These are phyloP conservation scores for Serripes groenlandicus DNA, from an alignment of 2,888 invertebrate genomes.

Conservation along the genomic window DNA sequence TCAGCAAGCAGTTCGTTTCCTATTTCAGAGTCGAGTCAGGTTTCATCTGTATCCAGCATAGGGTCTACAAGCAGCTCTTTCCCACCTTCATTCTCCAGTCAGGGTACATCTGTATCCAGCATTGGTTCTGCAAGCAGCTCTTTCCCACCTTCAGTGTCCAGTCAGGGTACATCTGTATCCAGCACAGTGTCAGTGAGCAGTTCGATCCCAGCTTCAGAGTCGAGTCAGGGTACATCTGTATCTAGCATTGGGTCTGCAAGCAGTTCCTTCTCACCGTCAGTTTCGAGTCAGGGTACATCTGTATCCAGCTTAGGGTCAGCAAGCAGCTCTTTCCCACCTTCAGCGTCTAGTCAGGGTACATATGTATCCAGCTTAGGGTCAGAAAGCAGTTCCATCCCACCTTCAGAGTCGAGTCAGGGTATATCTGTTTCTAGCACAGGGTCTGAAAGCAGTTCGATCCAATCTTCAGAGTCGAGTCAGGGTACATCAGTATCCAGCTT, in stretches of 20 bases:
- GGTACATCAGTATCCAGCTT: background rate
- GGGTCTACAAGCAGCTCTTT: no score
- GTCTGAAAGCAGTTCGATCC: background rate
- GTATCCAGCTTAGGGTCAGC: background rate
- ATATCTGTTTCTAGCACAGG: background rate
- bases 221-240: background rate
- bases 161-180: background rate
- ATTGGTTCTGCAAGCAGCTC: no score
- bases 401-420: background rate
- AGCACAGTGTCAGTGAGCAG: background rate
- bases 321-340: background rate
- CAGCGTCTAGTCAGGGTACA: background rate
- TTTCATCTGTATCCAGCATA: no score
- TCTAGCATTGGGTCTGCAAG: background rate
- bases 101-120: no score
- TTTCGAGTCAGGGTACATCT: background rate
- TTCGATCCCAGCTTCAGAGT: background rate
- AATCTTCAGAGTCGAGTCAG: background rate
- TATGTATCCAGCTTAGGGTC: background rate
- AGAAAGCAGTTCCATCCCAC: background rate
- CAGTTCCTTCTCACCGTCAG: background rate
- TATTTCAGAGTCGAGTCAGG: no score
- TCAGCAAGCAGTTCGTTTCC: no score
- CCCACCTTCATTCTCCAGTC: no score
- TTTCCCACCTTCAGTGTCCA: no score